phyloP scores from a whole-genome alignment of 2,113 vertebrate genomes.

The Pterocles orientalis region DNA sequence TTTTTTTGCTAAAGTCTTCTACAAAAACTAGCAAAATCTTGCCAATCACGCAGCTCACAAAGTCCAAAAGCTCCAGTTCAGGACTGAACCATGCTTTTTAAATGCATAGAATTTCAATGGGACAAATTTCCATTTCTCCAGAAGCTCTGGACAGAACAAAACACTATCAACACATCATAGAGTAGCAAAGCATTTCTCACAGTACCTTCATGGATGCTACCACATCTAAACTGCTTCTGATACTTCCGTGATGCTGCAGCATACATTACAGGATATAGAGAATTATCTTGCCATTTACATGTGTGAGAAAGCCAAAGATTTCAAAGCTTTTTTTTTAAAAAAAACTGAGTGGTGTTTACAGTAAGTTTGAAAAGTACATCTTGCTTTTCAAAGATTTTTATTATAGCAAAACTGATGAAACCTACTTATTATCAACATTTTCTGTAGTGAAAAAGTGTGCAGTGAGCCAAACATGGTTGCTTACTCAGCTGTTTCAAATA shows the following conservation, averaged over 20 bases:
- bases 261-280: not conserved
- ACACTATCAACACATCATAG: accelerated
- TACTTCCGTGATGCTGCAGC: not conserved
- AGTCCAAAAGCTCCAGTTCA: not conserved
- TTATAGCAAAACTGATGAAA: not conserved
- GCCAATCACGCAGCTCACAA: not conserved
- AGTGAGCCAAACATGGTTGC: not conserved
- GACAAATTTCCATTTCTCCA: not conserved
- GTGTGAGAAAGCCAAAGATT: not conserved
- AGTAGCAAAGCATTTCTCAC: not conserved
- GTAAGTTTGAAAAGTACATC: not conserved
- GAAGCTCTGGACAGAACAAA: not conserved
- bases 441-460: not conserved
- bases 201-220: not conserved
- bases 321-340: not conserved
- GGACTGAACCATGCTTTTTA: not conserved
- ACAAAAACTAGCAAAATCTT: not conserved
- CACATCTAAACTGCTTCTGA: not conserved
- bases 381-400: not conserved
- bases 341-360: not conserved
- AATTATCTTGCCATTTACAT: not conserved
- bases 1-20: not conserved
- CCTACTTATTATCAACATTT: not conserved
- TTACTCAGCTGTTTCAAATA: not conserved
- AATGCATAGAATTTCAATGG: not conserved